Percentiles rank a stretch among this genome's conserved stretches.
Evolutionary conservation across 2,113 vertebrate genomes (phyloP).

Genomic region (Cynocephalus volans): DNA sequence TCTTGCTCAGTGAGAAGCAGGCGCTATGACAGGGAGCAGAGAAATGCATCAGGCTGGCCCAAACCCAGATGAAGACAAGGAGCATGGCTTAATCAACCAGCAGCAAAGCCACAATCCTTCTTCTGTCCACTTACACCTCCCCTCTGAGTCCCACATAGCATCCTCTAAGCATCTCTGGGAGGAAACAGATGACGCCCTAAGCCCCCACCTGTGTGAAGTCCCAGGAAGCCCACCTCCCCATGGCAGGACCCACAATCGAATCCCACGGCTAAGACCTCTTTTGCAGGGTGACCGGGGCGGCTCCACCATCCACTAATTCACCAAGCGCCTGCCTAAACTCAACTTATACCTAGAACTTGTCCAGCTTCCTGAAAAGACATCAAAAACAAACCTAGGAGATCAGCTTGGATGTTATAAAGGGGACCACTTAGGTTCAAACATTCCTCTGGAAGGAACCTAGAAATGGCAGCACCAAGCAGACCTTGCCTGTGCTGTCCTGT

Average conservation of each 20-base stretch:
- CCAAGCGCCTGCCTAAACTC: neutral
- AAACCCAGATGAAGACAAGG: neutral
- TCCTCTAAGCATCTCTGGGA: neutral
- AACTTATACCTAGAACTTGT: neutral
- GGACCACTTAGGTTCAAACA: neutral
- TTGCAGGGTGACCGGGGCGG: too few species aligned
- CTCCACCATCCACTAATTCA: rapidly evolving
- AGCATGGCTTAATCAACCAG: slow-evolving; percentile 48
- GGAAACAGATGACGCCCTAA: neutral
- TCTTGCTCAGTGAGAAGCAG: slow-evolving; percentile 53
- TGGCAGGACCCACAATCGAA: neutral
- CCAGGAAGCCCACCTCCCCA: neutral
- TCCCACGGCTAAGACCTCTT: neutral
- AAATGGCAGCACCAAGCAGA: neutral
- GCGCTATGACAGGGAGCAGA: neutral
- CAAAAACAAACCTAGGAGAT: neutral
- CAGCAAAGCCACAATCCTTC: neutral
- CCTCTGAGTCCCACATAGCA: neutral
- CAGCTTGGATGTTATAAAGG: neutral
- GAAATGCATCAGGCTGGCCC: slow-evolving; percentile 15
- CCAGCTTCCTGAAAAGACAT: neutral
- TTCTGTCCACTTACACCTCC: neutral
- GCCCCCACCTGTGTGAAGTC: neutral
- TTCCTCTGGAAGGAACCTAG: neutral
- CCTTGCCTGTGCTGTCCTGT: neutral